A percentile compares a stretch with the other conserved stretches of the same genome.
These are phyloP conservation scores for Tethya wilhelma DNA, from an alignment of 37 sponge, comb jelly and placozoan genomes.

Conservation along the genomic window DNA sequence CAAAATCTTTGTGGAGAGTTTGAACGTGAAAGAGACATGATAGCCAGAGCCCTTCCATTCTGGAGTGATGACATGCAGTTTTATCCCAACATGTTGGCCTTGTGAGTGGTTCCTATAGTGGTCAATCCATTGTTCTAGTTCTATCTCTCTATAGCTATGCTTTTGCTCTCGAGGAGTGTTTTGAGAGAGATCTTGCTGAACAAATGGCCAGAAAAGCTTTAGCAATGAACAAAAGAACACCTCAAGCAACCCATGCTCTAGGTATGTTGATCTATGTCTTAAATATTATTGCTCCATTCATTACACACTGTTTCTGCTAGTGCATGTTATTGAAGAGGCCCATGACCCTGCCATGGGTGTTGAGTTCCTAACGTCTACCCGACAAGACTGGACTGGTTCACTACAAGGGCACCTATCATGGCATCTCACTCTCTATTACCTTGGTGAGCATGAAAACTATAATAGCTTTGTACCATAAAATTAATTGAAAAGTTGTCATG, in stretches of 20 bases:
- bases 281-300: too few relatives aligned
- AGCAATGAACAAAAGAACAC: constrained; percentile 24
- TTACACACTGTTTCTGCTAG: constrained; percentile 28
- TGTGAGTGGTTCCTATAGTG: constrained; percentile 40
- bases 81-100: constrained; percentile 57
- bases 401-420: constrained; percentile 73
- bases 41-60: constrained; percentile 40
- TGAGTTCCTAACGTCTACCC: constrained; percentile 58
- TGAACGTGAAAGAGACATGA: constrained; percentile 53
- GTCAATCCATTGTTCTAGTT: too few relatives aligned
- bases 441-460: too few relatives aligned
- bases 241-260: constrained; percentile 57
- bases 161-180: constrained; percentile 56
- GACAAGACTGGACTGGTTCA: constrained; percentile 59
- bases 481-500: too few relatives aligned
- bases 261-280: constrained; percentile 24
- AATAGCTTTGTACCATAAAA: too few relatives aligned
- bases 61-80: constrained; percentile 56
- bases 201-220: constrained; percentile 45
- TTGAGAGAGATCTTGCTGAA: constrained; percentile 37
- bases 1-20: constrained; percentile 43
- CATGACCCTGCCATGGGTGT: constrained; percentile 57
- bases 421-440: constrained; percentile 79
- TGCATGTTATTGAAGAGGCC: constrained; percentile 79
- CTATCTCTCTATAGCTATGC: constrained; percentile 53